Percentiles rank a stretch among this genome's conserved stretches.
These are phyloP conservation scores for Pterocles orientalis DNA, from an alignment of 2,113 vertebrate genomes.

Conservation along the genomic window DNA sequence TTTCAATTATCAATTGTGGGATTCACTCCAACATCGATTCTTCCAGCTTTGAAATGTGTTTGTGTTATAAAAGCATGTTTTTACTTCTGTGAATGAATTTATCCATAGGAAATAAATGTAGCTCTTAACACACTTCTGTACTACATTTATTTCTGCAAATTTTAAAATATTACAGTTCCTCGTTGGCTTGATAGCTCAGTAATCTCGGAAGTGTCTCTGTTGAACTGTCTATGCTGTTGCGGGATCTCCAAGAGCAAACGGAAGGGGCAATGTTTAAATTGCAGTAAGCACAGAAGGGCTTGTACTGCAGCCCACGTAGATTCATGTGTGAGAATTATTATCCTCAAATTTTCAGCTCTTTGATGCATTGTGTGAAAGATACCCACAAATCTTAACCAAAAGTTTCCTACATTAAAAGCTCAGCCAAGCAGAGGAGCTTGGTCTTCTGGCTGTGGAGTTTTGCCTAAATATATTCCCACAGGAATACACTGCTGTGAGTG, in stretches of 20 bases:
- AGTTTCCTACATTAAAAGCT: slow-evolving; percentile 55
- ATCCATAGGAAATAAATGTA: background rate
- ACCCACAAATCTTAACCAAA: slow-evolving; percentile 60
- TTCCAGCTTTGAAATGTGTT: background rate
- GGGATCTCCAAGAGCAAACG: background rate
- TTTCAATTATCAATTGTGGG: background rate
- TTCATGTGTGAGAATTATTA: slow-evolving; percentile 56
- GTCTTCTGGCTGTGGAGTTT: slow-evolving; percentile 54
- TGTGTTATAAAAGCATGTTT: background rate
- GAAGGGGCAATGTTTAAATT: background rate
- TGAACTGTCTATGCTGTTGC: background rate
- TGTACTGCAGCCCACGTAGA: background rate
- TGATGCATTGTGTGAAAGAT: slow-evolving; percentile 64
- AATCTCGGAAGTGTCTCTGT: background rate
- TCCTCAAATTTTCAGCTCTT: slow-evolving; percentile 47
- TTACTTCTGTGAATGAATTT: background rate
- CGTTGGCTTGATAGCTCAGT: background rate
- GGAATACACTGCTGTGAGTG: slow-evolving; percentile 56
- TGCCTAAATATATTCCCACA: slow-evolving; percentile 51
- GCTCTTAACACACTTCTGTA: background rate
- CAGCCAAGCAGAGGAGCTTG: slow-evolving; percentile 42
- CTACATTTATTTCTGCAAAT: background rate
- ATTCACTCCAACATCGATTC: background rate
- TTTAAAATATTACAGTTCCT: background rate
- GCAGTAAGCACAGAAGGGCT: background rate